phyloP scores from a whole-genome alignment of 37 sponge, comb jelly and placozoan species.

The Ianthella basta region DNA sequence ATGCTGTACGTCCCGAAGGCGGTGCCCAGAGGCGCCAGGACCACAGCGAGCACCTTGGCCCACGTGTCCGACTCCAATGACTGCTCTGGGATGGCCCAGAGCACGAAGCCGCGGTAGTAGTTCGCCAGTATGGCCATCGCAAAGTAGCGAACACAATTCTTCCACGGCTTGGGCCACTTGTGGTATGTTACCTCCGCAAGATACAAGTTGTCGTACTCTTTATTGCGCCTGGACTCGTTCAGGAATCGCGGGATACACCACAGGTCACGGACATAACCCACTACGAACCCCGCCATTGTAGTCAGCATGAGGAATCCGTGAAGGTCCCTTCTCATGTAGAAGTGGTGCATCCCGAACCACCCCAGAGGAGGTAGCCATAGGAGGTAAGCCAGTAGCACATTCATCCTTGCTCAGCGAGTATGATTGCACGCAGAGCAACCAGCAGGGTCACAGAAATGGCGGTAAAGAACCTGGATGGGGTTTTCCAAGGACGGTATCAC shows the following conservation, averaged over 20 bases:
- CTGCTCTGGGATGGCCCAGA: slow-evolving; percentile 52
- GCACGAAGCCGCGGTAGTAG: slow-evolving; percentile 54
- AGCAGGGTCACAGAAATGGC: too few relatives aligned
- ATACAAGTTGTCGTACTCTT: neutral
- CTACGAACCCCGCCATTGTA: slow-evolving; percentile 69
- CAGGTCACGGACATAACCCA: slow-evolving; percentile 82
- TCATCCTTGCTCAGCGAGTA: slow-evolving; percentile 44
- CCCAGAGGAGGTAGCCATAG: slow-evolving; percentile 79
- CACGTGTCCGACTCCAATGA: neutral
- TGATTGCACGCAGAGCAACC: too few relatives aligned
- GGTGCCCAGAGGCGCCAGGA: slow-evolving; percentile 73
- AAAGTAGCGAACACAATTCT: slow-evolving; percentile 37
- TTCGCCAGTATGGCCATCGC: slow-evolving; percentile 58
- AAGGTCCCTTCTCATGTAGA: slow-evolving; percentile 80
- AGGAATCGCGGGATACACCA: slow-evolving; percentile 74
- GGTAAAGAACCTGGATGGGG: too few relatives aligned
- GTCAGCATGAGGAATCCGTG: slow-evolving; percentile 86
- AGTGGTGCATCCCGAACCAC: slow-evolving; percentile 84
- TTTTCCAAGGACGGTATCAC: too few relatives aligned
- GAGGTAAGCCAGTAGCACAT: slow-evolving; percentile 58
- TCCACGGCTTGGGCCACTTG: slow-evolving; percentile 21
- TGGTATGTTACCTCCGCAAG: slow-evolving; percentile 13
- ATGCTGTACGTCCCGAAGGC: slow-evolving; percentile 82
- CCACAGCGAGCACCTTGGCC: slow-evolving; percentile 1
- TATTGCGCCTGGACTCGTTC: slow-evolving; percentile 68